Percentiles rank a stretch among this genome's conserved stretches.
Evolutionary conservation across 2,113 vertebrate species (phyloP).

Genomic region (Blennius ocellaris): DNA sequence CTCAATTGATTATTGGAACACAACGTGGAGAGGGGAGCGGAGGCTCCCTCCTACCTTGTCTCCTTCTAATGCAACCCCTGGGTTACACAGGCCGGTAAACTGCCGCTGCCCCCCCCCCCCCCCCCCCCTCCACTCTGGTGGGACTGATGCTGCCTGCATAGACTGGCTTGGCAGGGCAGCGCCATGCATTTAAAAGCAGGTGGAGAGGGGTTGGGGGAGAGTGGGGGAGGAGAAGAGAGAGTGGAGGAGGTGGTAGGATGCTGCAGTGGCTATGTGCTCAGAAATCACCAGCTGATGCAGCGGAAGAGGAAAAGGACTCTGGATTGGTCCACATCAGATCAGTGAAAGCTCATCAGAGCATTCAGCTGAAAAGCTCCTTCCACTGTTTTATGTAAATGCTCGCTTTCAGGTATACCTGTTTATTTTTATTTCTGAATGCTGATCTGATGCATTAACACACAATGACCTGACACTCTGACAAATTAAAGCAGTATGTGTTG

Average conservation of each 20-base stretch:
- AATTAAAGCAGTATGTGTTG: conserved; percentile 46
- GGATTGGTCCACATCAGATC: conserved; percentile 63
- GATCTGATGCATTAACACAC: conserved; percentile 31
- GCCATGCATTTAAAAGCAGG: conserved; percentile 85
- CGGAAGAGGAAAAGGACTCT: conserved; percentile 77
- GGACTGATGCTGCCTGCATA: conserved; percentile 66
- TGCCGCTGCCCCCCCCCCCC: conserved; percentile 32
- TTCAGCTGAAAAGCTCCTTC: conserved; percentile 46
- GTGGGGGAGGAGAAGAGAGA: conserved; percentile 70
- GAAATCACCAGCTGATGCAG: conserved; percentile 87
- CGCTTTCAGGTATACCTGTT: conserved; percentile 7
- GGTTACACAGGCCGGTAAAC: conserved; percentile 50
- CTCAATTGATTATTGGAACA: conserved; percentile 62
- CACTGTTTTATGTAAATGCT: conserved; percentile 31
- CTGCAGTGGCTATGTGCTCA: conserved; percentile 88
- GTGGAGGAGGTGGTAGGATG: conserved; percentile 76
- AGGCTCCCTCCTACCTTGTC: conserved; percentile 56
- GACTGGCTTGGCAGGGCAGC: conserved; percentile 65
- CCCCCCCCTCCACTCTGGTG: conserved; percentile 48
- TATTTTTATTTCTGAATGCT: background rate
- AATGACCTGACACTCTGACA: conserved; percentile 40
- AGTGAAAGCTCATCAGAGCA: conserved; percentile 57
- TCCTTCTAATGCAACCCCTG: conserved; percentile 11
- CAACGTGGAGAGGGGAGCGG: conserved; percentile 39
- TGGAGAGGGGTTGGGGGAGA: conserved; percentile 68